phyloP scores from a whole-genome alignment of 2,797 vertebrate species.

The Pelodytes ibericus region DNA sequence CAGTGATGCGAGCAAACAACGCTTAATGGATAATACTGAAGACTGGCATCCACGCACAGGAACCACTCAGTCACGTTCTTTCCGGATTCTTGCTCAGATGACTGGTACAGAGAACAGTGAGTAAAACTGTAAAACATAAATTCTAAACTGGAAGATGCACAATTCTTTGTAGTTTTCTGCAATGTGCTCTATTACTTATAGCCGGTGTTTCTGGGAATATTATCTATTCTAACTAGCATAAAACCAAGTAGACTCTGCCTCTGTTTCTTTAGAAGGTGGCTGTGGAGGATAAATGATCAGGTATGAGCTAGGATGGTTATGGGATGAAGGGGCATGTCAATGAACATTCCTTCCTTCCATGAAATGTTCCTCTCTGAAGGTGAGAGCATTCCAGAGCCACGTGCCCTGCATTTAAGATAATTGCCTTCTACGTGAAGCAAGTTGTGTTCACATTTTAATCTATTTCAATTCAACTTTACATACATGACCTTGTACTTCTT shows the following conservation, averaged over 20 bases:
- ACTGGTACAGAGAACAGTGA: conserved; percentile 91
- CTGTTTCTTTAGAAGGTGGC: too few relatives aligned
- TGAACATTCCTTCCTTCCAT: too few relatives aligned
- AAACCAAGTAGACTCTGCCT: too few relatives aligned
- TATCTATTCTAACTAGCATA: too few relatives aligned
- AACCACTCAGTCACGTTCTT: conserved; percentile 93
- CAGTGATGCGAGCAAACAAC: conserved; percentile 91
- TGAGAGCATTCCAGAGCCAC: too few relatives aligned
- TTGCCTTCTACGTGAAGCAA: not conserved
- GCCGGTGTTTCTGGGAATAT: not conserved
- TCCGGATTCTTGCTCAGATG: conserved; percentile 95
- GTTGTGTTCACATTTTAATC: not conserved
- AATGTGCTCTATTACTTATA: not conserved
- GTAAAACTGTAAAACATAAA: conserved; percentile 52
- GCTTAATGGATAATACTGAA: conserved; percentile 93
- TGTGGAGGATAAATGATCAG: too few relatives aligned
- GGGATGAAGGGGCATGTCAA: too few relatives aligned
- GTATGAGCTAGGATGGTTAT: too few relatives aligned
- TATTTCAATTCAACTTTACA: too few relatives aligned
- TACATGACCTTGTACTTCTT: not conserved
- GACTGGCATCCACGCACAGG: conserved; percentile 91
- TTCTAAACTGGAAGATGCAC: not conserved
- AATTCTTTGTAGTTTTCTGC: not conserved
- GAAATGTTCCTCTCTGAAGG: too few relatives aligned
- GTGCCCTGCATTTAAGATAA: too few relatives aligned